Evolutionary conservation across 2,113 vertebrate genomes (phyloP).

Genomic region (Platysteira castanea): DNA sequence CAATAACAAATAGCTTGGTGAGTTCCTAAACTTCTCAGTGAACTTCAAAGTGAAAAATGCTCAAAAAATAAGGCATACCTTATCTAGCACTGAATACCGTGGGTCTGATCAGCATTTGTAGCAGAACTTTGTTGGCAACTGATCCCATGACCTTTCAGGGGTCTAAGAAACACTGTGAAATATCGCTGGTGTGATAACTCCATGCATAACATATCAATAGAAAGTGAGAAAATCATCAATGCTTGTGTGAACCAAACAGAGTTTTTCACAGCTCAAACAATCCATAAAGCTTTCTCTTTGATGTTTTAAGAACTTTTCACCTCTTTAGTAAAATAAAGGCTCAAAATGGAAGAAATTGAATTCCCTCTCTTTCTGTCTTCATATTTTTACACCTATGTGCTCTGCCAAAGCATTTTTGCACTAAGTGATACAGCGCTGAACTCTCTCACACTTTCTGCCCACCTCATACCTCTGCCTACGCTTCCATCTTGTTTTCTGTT

Average conservation of each 20-base stretch:
- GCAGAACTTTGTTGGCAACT: background rate
- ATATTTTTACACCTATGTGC: slow-evolving; percentile 28
- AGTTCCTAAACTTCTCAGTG: background rate
- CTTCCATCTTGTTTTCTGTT: slow-evolving; percentile 38
- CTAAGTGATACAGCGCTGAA: background rate
- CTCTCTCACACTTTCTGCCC: slow-evolving; percentile 11
- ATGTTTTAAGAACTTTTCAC: slow-evolving; percentile 36
- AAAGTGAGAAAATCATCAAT: slow-evolving; percentile 50
- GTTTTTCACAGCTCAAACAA: slow-evolving; percentile 58
- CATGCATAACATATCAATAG: background rate
- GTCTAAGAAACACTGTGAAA: slow-evolving; percentile 9
- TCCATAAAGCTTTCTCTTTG: slow-evolving; percentile 21
- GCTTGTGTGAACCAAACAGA: slow-evolving; percentile 30
- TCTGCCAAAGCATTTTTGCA: slow-evolving; percentile 49
- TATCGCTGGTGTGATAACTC: slow-evolving; percentile 19
- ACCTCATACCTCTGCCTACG: background rate
- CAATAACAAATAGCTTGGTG: background rate
- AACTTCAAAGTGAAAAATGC: background rate
- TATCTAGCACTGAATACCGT: background rate
- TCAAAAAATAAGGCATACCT: background rate
- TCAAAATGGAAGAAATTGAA: slow-evolving; percentile 25
- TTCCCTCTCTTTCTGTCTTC: background rate
- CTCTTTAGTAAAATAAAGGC: slow-evolving; percentile 21
- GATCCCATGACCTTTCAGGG: background rate
- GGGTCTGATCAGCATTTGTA: background rate